phyloP scores from a whole-genome alignment of 2,888 invertebrate species.

The Tiliacea aurago region DNA sequence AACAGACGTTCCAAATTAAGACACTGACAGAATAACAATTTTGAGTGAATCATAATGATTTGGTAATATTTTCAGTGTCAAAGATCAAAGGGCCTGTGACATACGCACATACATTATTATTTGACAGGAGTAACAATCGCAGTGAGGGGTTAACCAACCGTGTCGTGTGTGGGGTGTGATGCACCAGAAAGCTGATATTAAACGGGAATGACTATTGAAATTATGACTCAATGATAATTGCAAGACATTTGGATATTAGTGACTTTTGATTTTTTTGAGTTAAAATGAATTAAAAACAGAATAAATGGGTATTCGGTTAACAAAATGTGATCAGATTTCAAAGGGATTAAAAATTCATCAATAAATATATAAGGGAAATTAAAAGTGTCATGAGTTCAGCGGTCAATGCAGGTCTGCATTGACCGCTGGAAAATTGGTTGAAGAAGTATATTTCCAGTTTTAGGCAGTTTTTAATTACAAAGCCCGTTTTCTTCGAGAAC shows the following conservation, averaged over 20 bases:
- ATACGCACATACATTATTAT: slow-evolving; percentile 36
- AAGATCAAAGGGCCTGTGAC: slow-evolving; percentile 72
- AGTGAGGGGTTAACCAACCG: slow-evolving; percentile 55
- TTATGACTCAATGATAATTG: not conserved
- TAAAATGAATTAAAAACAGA: not conserved
- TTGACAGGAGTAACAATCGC: slow-evolving; percentile 41
- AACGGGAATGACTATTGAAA: slow-evolving; percentile 11
- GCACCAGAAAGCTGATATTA: slow-evolving; percentile 7
- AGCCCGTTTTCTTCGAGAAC: not conserved
- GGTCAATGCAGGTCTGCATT: not conserved
- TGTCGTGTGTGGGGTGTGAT: not conserved
- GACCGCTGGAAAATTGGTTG: too few relatives aligned
- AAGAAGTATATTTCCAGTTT: not conserved
- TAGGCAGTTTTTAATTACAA: not conserved
- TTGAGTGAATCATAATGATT: slow-evolving; percentile 27
- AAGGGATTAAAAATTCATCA: not conserved
- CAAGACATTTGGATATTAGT: not conserved
- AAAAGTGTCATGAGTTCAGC: not conserved
- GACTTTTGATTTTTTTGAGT: not conserved
- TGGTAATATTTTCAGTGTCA: slow-evolving; percentile 57
- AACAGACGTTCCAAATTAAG: not conserved
- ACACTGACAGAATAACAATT: not conserved
- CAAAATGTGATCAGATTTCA: not conserved
- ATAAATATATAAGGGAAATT: not conserved
- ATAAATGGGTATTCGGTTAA: not conserved